These are phyloP conservation scores for Sebastes diploproa DNA, from an alignment of 2,797 vertebrate genomes.

Conservation along the genomic window DNA sequence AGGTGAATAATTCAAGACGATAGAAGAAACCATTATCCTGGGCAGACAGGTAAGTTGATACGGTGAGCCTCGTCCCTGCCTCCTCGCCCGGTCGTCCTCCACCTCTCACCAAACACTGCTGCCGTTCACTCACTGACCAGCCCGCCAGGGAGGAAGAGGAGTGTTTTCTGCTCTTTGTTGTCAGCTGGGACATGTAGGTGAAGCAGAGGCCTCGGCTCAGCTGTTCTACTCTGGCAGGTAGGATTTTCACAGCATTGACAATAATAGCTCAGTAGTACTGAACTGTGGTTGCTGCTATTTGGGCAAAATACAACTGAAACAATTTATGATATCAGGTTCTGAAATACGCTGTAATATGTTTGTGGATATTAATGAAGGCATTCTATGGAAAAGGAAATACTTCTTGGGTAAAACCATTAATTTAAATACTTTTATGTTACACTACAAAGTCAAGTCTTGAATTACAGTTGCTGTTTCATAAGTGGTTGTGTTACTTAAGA, in stretches of 20 bases:
- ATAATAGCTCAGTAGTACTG: background rate
- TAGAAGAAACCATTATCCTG: conserved; percentile 90
- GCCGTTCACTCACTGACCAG: conserved; percentile 22
- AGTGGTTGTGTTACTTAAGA: background rate
- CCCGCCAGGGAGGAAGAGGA: conserved; percentile 9
- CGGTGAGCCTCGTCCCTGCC: conserved; percentile 40
- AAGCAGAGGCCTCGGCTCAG: conserved; percentile 37
- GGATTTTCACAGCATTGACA: conserved; percentile 10
- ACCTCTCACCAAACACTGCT: conserved; percentile 29
- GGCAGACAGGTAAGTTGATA: conserved; percentile 90
- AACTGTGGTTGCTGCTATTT: background rate
- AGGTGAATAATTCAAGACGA: conserved; percentile 92
- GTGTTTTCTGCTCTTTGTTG: conserved; percentile 28
- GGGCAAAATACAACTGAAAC: background rate
- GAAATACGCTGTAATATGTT: background rate
- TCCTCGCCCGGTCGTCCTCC: conserved; percentile 20
- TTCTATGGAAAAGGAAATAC: background rate
- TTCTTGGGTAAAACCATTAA: background rate
- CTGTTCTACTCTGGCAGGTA: conserved; percentile 49
- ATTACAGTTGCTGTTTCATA: background rate
- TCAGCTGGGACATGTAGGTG: conserved; percentile 33
- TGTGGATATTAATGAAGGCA: background rate
- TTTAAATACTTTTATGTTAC: background rate
- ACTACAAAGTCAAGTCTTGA: background rate
- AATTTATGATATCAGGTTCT: background rate